Evolutionary conservation across 1,140 invertebrate species (phyloP).

Genomic region (Portunus trituberculatus): DNA sequence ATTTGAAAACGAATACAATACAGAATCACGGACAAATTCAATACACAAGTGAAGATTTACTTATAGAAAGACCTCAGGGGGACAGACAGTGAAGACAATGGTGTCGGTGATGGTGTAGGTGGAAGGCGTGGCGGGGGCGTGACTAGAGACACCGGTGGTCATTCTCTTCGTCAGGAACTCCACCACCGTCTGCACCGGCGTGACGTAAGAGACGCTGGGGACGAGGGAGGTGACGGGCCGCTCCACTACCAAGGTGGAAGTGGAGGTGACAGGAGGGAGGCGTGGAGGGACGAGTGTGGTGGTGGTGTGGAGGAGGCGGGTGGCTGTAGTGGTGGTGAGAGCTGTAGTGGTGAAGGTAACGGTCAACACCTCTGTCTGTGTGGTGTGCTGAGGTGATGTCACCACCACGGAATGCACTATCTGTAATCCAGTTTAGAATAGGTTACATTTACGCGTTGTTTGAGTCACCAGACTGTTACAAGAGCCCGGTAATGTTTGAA

Average conservation of each 20-base stretch:
- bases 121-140: background rate
- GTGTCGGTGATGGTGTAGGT: background rate
- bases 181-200: background rate
- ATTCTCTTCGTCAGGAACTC: background rate
- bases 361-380: background rate
- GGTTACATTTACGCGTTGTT: no score
- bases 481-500: no score
- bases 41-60: background rate
- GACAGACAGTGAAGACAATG: background rate
- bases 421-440: background rate
- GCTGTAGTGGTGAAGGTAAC: background rate
- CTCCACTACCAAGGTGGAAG: no score
- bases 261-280: background rate
- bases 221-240: no score
- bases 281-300: background rate
- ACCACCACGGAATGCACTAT: background rate
- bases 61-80: background rate
- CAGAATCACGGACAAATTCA: background rate
- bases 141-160: background rate
- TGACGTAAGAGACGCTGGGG: no score
- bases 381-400: background rate
- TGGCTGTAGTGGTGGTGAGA: background rate
- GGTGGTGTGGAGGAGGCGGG: background rate
- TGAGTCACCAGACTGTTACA: no score
- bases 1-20: no score